A percentile compares a stretch with the other conserved stretches of the same genome.
Evolutionary conservation across 2,888 invertebrate genomes (phyloP).

Genomic region (Agrochola circellaris): DNA sequence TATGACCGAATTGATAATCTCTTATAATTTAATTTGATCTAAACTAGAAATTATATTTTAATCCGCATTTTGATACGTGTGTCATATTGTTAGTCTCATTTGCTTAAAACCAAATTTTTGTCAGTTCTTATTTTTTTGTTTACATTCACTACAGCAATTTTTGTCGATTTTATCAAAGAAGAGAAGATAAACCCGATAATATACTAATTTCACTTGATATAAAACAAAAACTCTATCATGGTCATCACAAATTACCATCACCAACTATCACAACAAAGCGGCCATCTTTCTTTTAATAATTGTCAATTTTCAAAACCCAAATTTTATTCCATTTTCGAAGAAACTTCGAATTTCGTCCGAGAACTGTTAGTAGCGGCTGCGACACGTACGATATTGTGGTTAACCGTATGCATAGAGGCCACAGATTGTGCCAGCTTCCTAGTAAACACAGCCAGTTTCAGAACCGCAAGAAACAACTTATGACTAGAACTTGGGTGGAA

Average conservation of each 20-base stretch:
- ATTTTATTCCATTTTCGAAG: constrained; percentile 17
- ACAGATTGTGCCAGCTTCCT: constrained; percentile 74
- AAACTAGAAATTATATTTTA: neutral
- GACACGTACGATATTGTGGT: constrained; percentile 68
- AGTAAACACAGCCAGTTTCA: constrained; percentile 64
- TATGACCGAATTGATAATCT: neutral
- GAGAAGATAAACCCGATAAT: too few relatives aligned
- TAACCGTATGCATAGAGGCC: constrained; percentile 74
- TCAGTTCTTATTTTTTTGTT: neutral
- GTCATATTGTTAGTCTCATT: neutral
- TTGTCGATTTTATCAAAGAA: neutral
- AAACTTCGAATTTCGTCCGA: constrained; percentile 43
- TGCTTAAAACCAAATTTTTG: neutral
- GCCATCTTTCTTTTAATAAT: constrained; percentile 6
- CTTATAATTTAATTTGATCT: neutral
- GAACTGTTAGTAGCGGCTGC: constrained; percentile 56
- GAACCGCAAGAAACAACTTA: constrained; percentile 49
- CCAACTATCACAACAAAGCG: neutral
- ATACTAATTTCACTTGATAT: neutral
- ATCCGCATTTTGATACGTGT: neutral
- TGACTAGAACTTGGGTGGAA: constrained; percentile 23
- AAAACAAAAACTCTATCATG: too few relatives aligned
- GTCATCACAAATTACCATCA: neutral
- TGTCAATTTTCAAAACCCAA: constrained; percentile 7
- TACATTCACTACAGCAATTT: too few relatives aligned